Base-by-base conservation (phyloP, 2,113 vertebrate genomes). In the Pterocles orientalis region DNA sequence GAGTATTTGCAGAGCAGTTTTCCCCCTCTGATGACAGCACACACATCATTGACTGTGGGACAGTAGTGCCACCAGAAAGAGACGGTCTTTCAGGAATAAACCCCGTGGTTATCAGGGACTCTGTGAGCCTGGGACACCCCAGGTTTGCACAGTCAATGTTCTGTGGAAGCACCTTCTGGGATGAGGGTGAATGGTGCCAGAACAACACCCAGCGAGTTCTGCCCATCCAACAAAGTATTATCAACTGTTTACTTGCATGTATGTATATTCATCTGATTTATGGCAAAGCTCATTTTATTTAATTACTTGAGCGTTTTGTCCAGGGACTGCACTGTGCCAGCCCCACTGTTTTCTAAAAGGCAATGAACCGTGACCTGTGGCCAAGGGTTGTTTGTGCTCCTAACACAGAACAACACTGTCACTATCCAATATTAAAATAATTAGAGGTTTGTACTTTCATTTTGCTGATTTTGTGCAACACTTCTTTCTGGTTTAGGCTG, bases 391-490 rank as follows among this genome's bases (percentile, higher is more conserved):
- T 96, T 96, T 95, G 94, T 92, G 70, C 61, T 89, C 65, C 28
- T 87, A 83, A 54, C 29, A 33, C 10, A 72, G 53, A 91, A 41
- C 78, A 93, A 87, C 77, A 54, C 36, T 64, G 86, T 79, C 91
- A 57, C 93, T 89, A 60, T 57, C 86, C 94, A 97, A 76, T 95
- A 97, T 97, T 96, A 89, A 96, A 92, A 94, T 96, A 96, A 96
- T 94, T 88, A 95, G 91, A 94, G 82, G 86, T 85, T 91, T 92
- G 77, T 82, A 57, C 88, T 85, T 95, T 96, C 77, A 80, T 94
- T 96, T 96, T 79, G 86, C 91, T 76, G 86, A 86, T 89, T 94
- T 96, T 11, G 0, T 94, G 86, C 54, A 95, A 89, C 58, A 82
- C 9, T 94, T 89, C 50, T 82, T 82, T 91, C 53, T 94, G 50